These are phyloP conservation scores for Eolophus roseicapilla DNA, from an alignment of 2,113 vertebrate species.

Conservation along the genomic window DNA sequence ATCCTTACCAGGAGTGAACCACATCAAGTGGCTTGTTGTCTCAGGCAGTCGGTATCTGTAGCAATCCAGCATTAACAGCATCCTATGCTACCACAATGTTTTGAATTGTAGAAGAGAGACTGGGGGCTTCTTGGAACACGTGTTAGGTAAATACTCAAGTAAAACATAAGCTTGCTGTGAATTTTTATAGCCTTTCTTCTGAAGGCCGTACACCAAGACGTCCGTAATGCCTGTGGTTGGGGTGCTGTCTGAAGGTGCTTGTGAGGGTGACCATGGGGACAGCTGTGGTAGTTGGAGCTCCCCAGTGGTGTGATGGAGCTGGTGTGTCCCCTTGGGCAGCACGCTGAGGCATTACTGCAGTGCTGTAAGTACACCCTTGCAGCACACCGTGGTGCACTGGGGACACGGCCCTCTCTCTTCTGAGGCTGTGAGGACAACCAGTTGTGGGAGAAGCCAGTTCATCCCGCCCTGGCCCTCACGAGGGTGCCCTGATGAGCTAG, in stretches of 20 bases:
- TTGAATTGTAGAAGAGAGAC: background rate
- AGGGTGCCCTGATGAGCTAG: background rate
- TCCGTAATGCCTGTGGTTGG: background rate
- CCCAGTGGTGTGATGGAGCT: background rate
- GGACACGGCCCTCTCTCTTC: background rate
- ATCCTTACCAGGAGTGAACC: background rate
- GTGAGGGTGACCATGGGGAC: fast-evolving
- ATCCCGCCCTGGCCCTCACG: background rate
- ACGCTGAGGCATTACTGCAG: background rate
- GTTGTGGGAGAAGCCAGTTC: fast-evolving
- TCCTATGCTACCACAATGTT: background rate
- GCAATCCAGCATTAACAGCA: background rate
- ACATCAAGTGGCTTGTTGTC: background rate
- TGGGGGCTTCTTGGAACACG: background rate
- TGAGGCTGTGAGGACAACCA: fast-evolving
- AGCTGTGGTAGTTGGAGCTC: background rate
- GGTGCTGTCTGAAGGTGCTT: background rate
- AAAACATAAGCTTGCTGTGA: background rate
- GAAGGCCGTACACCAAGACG: background rate
- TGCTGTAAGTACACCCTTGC: background rate
- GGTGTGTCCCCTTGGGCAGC: background rate
- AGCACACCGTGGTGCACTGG: fast-evolving
- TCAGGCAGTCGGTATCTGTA: background rate
- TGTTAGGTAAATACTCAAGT: background rate
- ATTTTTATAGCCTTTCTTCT: background rate